Conservation (phyloP, 2,797 vertebrate species). For the Prunella strophiata region DNA sequence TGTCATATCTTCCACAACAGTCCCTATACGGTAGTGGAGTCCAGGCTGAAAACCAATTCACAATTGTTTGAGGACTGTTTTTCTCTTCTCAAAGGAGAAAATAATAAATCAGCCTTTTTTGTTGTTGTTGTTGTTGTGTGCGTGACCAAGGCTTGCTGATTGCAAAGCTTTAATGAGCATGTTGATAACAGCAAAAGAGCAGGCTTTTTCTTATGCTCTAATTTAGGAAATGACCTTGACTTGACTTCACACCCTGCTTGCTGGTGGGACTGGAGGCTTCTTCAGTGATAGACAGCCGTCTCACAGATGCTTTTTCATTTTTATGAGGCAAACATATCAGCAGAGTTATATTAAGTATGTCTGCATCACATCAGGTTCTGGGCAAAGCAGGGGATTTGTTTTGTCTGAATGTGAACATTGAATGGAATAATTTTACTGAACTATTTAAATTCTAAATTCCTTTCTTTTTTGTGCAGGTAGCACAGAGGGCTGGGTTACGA, state of each 20-base stretch:
- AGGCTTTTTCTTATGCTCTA: not conserved
- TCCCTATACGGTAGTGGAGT: not conserved
- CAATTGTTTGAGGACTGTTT: not conserved
- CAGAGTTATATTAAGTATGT: not conserved
- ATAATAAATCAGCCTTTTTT: not conserved
- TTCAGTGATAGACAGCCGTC: conserved; percentile 26
- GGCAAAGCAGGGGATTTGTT: not conserved
- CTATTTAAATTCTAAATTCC: not conserved
- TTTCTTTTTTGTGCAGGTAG: not conserved
- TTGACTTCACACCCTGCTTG: conserved; percentile 33
- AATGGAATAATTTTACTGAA: not conserved
- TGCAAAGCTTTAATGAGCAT: not conserved
- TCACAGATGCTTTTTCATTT: conserved; percentile 2
- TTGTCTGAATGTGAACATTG: not conserved
- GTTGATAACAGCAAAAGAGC: accelerated
- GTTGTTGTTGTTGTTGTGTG: not conserved
- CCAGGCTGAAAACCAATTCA: not conserved
- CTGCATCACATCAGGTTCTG: not conserved
- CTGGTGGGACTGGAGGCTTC: not conserved
- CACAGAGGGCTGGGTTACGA: not conserved
- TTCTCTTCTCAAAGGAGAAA: not conserved
- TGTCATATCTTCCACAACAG: not conserved
- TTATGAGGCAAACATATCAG: not conserved
- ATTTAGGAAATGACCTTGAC: conserved; percentile 35
- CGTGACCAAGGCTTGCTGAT: not conserved